phyloP scores from a whole-genome alignment of 1,140 invertebrate genomes.

The Ganaspis sp. region DNA sequence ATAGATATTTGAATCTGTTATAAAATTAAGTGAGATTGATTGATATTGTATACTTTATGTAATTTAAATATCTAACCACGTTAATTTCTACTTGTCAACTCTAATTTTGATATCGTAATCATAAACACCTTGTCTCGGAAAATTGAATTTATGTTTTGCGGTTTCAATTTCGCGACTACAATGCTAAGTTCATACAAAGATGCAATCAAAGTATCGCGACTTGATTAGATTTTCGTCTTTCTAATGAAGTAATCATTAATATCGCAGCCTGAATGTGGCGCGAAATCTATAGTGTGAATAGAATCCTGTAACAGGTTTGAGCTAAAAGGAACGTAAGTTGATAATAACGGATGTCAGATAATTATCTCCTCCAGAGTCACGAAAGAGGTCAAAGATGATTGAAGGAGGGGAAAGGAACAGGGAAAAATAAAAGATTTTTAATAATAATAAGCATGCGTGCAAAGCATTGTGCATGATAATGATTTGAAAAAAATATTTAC shows the following conservation, averaged over 20 bases:
- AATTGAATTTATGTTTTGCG: not conserved
- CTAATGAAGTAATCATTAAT: not conserved
- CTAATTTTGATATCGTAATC: not conserved
- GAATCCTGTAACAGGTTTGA: conserved; percentile 70
- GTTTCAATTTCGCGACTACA: not conserved
- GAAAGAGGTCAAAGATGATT: conserved; percentile 76
- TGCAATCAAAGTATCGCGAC: not conserved
- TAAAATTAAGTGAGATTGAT: not conserved
- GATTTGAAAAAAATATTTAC: not conserved
- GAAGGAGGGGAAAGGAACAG: conserved; percentile 54
- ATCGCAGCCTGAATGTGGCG: not conserved
- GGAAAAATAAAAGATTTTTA: conserved; percentile 41
- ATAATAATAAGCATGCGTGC: conserved; percentile 36
- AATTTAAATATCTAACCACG: not conserved
- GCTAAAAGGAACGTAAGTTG: conserved; percentile 63
- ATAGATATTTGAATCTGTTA: not conserved
- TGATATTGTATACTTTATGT: not conserved
- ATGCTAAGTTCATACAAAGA: conserved; percentile 9
- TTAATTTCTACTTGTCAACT: not conserved
- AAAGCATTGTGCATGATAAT: not conserved
- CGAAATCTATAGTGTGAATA: conserved; percentile 20
- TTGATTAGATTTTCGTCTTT: not conserved
- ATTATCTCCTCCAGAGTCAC: conserved; percentile 76
- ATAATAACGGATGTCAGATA: conserved; percentile 59
- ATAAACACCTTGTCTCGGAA: not conserved